Evolutionary conservation across 2,888 invertebrate genomes (phyloP).

Genomic region (Laothoe populi): DNA sequence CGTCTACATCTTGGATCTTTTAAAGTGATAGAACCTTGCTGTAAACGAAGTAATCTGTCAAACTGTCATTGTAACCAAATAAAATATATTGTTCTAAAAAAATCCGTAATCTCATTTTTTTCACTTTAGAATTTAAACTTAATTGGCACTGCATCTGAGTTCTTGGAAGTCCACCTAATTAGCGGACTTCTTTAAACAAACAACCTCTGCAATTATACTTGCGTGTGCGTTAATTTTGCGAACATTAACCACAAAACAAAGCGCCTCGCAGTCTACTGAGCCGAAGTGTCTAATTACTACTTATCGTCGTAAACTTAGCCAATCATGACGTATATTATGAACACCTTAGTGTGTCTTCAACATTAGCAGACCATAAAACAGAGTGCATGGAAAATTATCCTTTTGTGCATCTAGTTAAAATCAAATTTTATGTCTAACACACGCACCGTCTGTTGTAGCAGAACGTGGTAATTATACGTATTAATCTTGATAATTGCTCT

Average conservation of each 20-base stretch:
- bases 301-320: constrained; percentile 40
- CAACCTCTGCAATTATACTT: constrained; percentile 18
- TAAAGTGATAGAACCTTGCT: too few species aligned
- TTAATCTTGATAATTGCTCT: constrained; percentile 65
- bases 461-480: constrained; percentile 56
- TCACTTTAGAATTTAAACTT: background rate
- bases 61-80: too few species aligned
- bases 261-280: constrained; percentile 61
- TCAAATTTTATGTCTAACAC: constrained; percentile 36
- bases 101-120: background rate
- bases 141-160: constrained; percentile 1
- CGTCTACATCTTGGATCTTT: too few species aligned
- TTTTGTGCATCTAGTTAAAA: constrained; percentile 36
- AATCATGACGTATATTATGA: constrained; percentile 39
- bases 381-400: constrained; percentile 39
- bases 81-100: background rate
- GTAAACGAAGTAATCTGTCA: too few species aligned
- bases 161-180: constrained; percentile 19
- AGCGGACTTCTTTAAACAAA: constrained; percentile 15
- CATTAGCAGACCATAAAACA: constrained; percentile 51
- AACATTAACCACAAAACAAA: constrained; percentile 39
- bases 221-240: constrained; percentile 27
- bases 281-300: constrained; percentile 42
- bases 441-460: constrained; percentile 22
- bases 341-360: constrained; percentile 32